Percentiles rank a stretch among this genome's conserved stretches.
phyloP scores from a whole-genome alignment of 2,888 invertebrate genomes.

The Melolontha melolontha region DNA sequence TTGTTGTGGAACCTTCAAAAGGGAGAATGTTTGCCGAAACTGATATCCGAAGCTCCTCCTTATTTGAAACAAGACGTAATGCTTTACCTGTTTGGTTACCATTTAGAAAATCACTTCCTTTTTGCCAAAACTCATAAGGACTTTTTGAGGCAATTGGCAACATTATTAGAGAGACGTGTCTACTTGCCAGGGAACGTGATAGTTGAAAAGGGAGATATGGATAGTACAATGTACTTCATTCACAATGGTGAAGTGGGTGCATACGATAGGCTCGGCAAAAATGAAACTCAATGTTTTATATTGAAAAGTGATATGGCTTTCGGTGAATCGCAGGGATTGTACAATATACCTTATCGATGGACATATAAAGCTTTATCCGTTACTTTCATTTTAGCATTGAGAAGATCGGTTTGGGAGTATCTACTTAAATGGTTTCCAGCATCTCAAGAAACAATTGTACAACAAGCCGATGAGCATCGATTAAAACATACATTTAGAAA shows the following conservation, averaged over 20 bases:
- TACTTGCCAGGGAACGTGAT: slow-evolving; percentile 69
- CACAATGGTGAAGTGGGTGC: slow-evolving; percentile 67
- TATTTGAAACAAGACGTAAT: slow-evolving; percentile 63
- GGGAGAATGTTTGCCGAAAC: slow-evolving; percentile 66
- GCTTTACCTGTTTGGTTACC: slow-evolving; percentile 67
- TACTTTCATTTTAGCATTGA: slow-evolving; percentile 49
- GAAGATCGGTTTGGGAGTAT: slow-evolving; percentile 49
- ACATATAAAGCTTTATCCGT: slow-evolving; percentile 50
- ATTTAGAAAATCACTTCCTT: slow-evolving; percentile 66
- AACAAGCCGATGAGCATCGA: slow-evolving; percentile 29
- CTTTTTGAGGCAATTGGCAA: slow-evolving; percentile 67
- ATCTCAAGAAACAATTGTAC: slow-evolving; percentile 46
- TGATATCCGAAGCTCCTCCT: slow-evolving; percentile 48
- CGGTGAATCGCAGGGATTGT: slow-evolving; percentile 51
- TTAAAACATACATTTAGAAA: neutral
- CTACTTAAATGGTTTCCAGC: slow-evolving; percentile 54
- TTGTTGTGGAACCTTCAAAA: slow-evolving; percentile 69
- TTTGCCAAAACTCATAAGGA: slow-evolving; percentile 67
- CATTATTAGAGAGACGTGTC: slow-evolving; percentile 66
- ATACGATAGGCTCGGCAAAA: slow-evolving; percentile 42
- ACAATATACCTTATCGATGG: slow-evolving; percentile 44
- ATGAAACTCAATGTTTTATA: slow-evolving; percentile 28
- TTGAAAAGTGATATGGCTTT: slow-evolving; percentile 48
- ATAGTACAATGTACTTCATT: slow-evolving; percentile 69
- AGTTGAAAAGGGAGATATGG: slow-evolving; percentile 68